Conservation (phyloP, 2,797 vertebrate genomes). For the Eulemur mongoz region DNA sequence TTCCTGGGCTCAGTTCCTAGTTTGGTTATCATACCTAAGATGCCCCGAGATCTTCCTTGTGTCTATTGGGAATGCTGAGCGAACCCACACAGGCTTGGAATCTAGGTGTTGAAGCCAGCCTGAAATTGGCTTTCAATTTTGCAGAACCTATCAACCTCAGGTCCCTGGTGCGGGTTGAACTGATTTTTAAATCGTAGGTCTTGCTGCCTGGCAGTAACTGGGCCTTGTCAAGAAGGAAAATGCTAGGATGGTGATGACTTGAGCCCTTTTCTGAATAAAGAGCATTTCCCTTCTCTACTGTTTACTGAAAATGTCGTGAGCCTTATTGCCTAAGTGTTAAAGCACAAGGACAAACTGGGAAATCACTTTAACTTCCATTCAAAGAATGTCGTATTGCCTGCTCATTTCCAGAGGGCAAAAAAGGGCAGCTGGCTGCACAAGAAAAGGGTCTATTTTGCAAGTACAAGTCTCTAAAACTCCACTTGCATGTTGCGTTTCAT, state of each 20-base stretch:
- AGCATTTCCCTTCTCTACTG: neutral
- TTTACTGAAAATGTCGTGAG: slow-evolving; percentile 60
- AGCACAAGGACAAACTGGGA: slow-evolving; percentile 13
- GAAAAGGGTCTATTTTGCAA: slow-evolving; percentile 31
- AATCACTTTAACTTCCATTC: slow-evolving; percentile 24
- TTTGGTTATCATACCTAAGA: neutral
- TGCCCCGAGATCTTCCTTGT: neutral
- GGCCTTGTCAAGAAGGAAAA: slow-evolving; percentile 3
- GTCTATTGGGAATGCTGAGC: neutral
- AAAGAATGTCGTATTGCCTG: neutral
- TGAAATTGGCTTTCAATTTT: slow-evolving; percentile 27
- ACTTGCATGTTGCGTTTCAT: slow-evolving; percentile 16
- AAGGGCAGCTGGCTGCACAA: neutral
- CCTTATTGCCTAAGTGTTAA: slow-evolving; percentile 62
- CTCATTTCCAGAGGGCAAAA: slow-evolving; percentile 4
- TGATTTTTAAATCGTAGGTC: slow-evolving; percentile 26
- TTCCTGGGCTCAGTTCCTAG: neutral
- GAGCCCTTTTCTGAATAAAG: neutral
- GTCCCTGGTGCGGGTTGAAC: neutral
- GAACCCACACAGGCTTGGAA: neutral
- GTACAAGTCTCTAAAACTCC: neutral
- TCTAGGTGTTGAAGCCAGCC: neutral
- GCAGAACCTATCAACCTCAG: neutral
- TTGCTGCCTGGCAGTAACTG: neutral
- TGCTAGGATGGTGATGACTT: neutral